Evolutionary conservation across 2,113 vertebrate genomes (phyloP).

Genomic region (Limnothrissa miodon): DNA sequence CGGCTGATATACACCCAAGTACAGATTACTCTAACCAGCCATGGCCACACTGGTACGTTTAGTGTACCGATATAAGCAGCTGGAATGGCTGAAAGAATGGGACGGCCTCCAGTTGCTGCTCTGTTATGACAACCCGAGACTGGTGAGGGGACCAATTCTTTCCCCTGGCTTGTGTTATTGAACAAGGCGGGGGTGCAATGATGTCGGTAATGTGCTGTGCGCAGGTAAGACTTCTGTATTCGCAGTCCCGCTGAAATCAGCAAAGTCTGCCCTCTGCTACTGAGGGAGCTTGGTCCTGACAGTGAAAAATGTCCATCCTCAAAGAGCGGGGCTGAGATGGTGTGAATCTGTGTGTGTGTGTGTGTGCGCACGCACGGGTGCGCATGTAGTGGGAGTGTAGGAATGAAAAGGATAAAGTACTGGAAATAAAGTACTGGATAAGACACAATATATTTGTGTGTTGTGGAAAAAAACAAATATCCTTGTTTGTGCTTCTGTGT

Average conservation of each 20-base stretch:
- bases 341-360: slow-evolving; percentile 10
- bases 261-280: slow-evolving; percentile 63
- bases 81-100: neutral
- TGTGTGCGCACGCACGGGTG: neutral
- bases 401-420: neutral
- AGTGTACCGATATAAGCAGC: neutral
- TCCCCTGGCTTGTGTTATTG: neutral
- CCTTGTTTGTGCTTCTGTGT: slow-evolving; percentile 32
- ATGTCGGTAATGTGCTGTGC: slow-evolving; percentile 24
- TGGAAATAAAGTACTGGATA: too few species aligned
- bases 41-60: neutral
- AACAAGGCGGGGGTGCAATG: neutral
- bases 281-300: slow-evolving; percentile 67
- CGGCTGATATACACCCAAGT: neutral
- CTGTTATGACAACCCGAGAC: slow-evolving; percentile 44
- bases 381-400: neutral
- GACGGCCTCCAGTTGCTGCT: slow-evolving; percentile 10
- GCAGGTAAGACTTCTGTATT: slow-evolving; percentile 63
- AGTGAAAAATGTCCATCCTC: slow-evolving; percentile 72
- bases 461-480: neutral
- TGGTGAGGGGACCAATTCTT: slow-evolving; percentile 44
- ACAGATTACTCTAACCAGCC: neutral
- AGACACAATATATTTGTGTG: neutral
- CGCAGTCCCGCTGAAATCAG: slow-evolving; percentile 72
- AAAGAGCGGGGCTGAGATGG: slow-evolving; percentile 45